Evolutionary conservation across 2,888 invertebrate species (phyloP), one percentile per base, ranked within the genome.

Genomic region (Heliothis peltigera): DNA sequence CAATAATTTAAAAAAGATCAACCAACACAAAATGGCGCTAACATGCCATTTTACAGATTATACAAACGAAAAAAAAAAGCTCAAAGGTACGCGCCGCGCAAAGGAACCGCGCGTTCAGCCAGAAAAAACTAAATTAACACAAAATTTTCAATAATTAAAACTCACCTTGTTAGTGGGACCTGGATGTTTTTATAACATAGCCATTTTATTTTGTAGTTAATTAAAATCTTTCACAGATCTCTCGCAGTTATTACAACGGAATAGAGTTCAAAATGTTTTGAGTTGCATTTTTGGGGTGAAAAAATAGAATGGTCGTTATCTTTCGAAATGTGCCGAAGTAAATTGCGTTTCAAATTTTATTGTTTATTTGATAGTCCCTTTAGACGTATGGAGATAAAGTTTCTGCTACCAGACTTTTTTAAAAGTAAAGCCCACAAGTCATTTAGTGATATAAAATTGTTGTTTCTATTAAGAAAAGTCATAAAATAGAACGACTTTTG

Each of bases 1-100:
- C 88, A 83, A 88, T 89, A 86, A 91, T 90, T 91, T 88, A 86
- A 91, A 91, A 86, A 87, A 86, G 86, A 88, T 88, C 89, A 87
- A 78, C 72, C 80, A 73, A 65, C 53, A 75, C 83, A 81, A 82
- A 84, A 83, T 86, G 92, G 93, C 92, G 93, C 91, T 93, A 93
- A 93, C 91, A 92, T 89, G 87, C 90, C 92, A 92, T 93, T 93
- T 93, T 90, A 93, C 93, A 93, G 92, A 93, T 93, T 92, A 92
- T 79, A 92, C 92, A 90, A 91, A 88, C 75, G 79, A 84, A 88
- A 90, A 89, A 91, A n/a, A 89, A 87, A 84, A 81, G 60, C 54
- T 59, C 69, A 79, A 86, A 80, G 72, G 75, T 87, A 0, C 5
- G 43, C 89, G 89, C 87, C 78, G 74, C 70, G 85, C 89, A 92